Conservation (phyloP, 2,888 invertebrate species). For the Desoria tigrina region DNA sequence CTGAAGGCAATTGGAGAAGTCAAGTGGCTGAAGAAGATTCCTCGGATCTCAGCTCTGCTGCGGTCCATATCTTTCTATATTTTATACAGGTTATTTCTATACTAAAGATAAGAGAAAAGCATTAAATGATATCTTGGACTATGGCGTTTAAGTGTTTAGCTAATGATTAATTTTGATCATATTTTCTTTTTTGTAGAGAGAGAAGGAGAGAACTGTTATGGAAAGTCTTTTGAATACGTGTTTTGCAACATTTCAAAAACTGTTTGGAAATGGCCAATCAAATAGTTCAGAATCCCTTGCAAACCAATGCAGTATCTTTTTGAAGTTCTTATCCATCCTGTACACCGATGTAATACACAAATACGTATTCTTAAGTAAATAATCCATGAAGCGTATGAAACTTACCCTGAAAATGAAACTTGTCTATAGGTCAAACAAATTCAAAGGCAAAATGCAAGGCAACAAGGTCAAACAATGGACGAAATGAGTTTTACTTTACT, state of each 20-base stretch:
- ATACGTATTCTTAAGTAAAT: background rate
- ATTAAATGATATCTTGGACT: background rate
- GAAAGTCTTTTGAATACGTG: slow-evolving; percentile 86
- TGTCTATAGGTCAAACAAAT: slow-evolving; percentile 46
- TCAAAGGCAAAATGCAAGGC: slow-evolving; percentile 41
- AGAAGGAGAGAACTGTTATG: slow-evolving; percentile 82
- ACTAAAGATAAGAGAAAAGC: slow-evolving; percentile 1
- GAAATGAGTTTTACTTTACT: slow-evolving; percentile 69
- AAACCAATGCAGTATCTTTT: slow-evolving; percentile 45
- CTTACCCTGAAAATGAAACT: background rate
- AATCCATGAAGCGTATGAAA: background rate
- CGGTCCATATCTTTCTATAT: slow-evolving; percentile 80
- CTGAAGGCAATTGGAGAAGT: background rate
- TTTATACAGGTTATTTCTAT: slow-evolving; percentile 68
- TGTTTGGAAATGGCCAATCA: slow-evolving; percentile 20
- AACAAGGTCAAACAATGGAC: slow-evolving; percentile 59
- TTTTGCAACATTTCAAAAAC: slow-evolving; percentile 54
- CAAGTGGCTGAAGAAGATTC: slow-evolving; percentile 57
- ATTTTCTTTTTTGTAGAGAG: slow-evolving; percentile 62
- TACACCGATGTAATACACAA: slow-evolving; percentile 35
- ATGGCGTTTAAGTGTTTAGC: too few relatives aligned
- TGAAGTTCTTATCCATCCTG: slow-evolving; percentile 47
- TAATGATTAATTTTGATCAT: background rate
- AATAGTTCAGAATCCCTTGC: slow-evolving; percentile 3
- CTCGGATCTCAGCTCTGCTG: slow-evolving; percentile 75